These are phyloP conservation scores for Leucoraja ocellata DNA, from an alignment of 2,797 vertebrate genomes.

Conservation along the genomic window DNA sequence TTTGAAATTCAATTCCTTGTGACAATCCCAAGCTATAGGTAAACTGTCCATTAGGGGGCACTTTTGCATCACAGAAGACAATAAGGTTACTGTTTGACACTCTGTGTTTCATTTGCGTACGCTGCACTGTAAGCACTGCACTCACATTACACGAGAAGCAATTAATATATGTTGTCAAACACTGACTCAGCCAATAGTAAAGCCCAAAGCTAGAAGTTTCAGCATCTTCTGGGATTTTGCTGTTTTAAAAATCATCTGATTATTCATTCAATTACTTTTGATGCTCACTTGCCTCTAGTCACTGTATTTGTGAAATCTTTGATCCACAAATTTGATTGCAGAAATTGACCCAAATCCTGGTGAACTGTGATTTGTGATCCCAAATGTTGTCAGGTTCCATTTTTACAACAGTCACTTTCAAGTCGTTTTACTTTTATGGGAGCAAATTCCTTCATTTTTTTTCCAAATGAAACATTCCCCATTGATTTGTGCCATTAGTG, in stretches of 20 bases:
- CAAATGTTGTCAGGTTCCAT: background rate
- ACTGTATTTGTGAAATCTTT: background rate
- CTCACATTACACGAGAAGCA: background rate
- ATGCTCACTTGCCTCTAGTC: background rate
- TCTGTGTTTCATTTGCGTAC: background rate
- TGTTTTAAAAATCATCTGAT: background rate
- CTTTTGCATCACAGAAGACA: conserved; percentile 49
- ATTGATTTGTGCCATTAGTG: background rate
- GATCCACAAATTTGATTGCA: background rate
- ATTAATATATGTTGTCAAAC: background rate
- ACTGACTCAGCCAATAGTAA: background rate
- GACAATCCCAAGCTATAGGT: background rate
- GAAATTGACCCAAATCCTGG: background rate
- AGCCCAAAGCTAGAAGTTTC: background rate
- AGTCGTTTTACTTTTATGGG: background rate
- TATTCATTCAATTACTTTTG: background rate
- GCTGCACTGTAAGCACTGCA: background rate
- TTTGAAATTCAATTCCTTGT: background rate
- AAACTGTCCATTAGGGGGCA: conserved; percentile 56
- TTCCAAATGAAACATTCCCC: background rate
- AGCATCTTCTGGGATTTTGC: background rate
- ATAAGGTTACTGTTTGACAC: background rate
- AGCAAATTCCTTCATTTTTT: background rate
- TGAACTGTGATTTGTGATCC: background rate
- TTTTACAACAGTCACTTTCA: background rate